phyloP scores from a whole-genome alignment of 2,888 invertebrate genomes.

The Sericinus montela region DNA sequence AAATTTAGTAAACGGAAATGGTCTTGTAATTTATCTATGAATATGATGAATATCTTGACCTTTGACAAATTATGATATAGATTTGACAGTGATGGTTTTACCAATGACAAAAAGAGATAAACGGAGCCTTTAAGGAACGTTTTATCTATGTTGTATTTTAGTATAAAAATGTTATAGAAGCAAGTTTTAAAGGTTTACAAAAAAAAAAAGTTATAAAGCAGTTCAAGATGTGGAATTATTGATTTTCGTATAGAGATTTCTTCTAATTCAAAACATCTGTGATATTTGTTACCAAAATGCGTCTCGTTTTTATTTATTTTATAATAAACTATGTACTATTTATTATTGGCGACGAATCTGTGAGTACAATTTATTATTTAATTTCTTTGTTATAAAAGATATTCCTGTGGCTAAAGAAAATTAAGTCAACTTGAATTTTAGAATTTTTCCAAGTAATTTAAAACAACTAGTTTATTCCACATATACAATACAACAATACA shows the following conservation, averaged over 20 bases:
- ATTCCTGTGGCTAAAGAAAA: too few species aligned
- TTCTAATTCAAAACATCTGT: constrained; percentile 7
- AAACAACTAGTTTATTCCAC: too few species aligned
- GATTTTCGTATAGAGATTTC: background rate
- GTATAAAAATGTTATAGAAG: background rate
- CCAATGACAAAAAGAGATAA: too few species aligned
- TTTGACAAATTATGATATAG: constrained; percentile 12
- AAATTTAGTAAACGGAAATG: constrained; percentile 1
- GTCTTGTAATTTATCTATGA: constrained; percentile 1
- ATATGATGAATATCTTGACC: constrained; percentile 10
- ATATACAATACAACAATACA: too few species aligned
- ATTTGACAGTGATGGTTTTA: constrained; percentile 13
- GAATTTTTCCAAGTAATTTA: too few species aligned
- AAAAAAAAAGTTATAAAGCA: background rate
- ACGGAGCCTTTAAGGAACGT: too few species aligned
- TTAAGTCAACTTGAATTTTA: too few species aligned
- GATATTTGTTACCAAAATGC: constrained; percentile 13
- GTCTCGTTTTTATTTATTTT: constrained; percentile 5
- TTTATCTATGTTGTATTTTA: background rate
- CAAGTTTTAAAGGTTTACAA: background rate
- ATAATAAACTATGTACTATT: background rate
- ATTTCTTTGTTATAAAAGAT: too few species aligned
- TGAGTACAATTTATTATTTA: constrained; percentile 1
- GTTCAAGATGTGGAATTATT: background rate
- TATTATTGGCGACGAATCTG: constrained; percentile 11